These are phyloP conservation scores for Vultur gryphus DNA, from an alignment of 2,797 vertebrate genomes.

Conservation along the genomic window DNA sequence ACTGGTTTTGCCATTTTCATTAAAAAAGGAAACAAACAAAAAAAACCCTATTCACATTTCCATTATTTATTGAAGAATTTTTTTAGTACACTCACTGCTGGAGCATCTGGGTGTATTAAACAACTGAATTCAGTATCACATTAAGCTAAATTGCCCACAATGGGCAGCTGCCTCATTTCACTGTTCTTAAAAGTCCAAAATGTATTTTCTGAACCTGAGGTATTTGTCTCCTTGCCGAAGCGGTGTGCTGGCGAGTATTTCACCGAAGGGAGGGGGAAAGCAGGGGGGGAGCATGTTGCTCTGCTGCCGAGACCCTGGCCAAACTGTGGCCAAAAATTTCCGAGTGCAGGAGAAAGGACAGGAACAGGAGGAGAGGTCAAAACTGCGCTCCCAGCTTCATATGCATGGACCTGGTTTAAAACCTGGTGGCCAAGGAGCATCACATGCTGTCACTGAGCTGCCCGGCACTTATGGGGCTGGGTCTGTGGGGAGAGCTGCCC, in stretches of 20 bases:
- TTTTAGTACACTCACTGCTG: neutral
- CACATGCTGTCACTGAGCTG: fast-evolving
- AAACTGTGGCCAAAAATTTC: neutral
- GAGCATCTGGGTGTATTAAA: slow-evolving; percentile 49
- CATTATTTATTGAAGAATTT: slow-evolving; percentile 24
- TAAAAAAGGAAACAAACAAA: neutral
- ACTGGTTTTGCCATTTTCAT: slow-evolving; percentile 23
- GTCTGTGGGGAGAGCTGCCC: neutral
- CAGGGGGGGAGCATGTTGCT: fast-evolving
- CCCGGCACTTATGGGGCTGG: fast-evolving
- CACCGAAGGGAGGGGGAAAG: neutral
- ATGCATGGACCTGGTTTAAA: neutral
- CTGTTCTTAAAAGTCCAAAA: neutral
- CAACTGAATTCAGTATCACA: slow-evolving; percentile 24
- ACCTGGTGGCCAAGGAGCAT: neutral
- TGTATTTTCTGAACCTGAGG: neutral
- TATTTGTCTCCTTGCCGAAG: neutral
- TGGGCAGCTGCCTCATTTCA: slow-evolving; percentile 29
- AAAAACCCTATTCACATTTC: neutral
- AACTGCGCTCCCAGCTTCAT: neutral
- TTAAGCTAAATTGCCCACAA: slow-evolving; percentile 37
- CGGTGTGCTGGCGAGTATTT: neutral
- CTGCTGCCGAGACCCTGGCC: neutral
- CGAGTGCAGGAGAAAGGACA: neutral
- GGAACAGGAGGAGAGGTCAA: neutral